Evolutionary conservation across 2,797 vertebrate genomes (phyloP).

Genomic region (Valencia hispanica): DNA sequence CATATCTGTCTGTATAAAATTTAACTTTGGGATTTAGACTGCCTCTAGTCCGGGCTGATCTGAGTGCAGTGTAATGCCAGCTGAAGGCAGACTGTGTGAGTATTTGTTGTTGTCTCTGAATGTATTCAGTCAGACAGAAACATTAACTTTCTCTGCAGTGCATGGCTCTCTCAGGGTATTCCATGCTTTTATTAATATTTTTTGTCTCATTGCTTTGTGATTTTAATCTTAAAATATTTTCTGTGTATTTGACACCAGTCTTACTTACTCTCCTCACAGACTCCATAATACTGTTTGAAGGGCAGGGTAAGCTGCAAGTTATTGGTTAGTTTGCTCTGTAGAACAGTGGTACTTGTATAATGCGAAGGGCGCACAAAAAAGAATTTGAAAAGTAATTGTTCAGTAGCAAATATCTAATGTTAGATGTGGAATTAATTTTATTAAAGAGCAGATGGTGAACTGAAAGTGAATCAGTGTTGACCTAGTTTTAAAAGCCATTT

Average conservation of each 20-base stretch:
- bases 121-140: constrained; percentile 19
- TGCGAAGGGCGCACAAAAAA: not conserved
- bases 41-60: constrained; percentile 43
- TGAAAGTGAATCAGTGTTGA: not conserved
- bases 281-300: constrained; percentile 17
- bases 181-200: constrained; percentile 19
- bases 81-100: constrained; percentile 38
- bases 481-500: not conserved
- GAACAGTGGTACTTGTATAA: constrained; percentile 11
- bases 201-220: constrained; percentile 39
- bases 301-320: not conserved
- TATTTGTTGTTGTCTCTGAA: not conserved
- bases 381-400: not conserved
- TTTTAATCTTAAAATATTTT: constrained; percentile 28
- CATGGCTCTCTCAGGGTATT: not conserved
- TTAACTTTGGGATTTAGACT: constrained; percentile 39
- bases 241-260: constrained; percentile 36
- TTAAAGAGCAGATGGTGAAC: not conserved
- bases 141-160: constrained; percentile 21
- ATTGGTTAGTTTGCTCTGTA: constrained; percentile 10
- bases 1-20: constrained; percentile 42
- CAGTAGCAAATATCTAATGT: not conserved
- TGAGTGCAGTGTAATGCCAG: constrained; percentile 49
- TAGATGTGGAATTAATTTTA: not conserved
- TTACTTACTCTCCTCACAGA: constrained; percentile 17